A percentile compares a stretch with the other conserved stretches of the same genome.
Evolutionary conservation across 2,113 vertebrate genomes (phyloP).

Genomic region (Ornithorhynchus anatinus): DNA sequence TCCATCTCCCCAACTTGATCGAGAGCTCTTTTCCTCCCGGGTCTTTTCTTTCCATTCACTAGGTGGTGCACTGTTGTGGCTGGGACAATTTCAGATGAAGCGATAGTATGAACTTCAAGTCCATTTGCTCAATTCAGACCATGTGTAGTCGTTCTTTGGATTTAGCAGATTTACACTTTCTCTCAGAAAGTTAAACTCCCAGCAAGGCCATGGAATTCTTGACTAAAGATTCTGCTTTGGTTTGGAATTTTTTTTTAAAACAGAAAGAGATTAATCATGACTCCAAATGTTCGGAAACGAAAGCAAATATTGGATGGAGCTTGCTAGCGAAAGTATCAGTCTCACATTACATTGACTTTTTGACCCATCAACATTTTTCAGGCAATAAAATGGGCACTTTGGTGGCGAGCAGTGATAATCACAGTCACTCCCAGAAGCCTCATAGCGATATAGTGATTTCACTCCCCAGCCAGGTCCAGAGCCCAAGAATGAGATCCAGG

Average conservation of each 20-base stretch:
- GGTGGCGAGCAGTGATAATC: background rate
- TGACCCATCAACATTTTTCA: conserved; percentile 30
- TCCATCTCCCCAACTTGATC: background rate
- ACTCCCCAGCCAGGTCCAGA: conserved; percentile 11
- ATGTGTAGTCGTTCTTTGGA: conserved; percentile 3
- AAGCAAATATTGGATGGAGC: background rate
- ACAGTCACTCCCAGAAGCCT: too few relatives aligned
- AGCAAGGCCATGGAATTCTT: background rate
- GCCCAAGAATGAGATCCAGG: conserved; percentile 43
- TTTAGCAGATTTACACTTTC: background rate
- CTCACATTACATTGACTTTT: background rate
- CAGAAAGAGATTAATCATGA: background rate
- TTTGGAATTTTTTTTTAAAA: too few relatives aligned
- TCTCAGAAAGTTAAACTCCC: background rate
- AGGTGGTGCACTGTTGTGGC: too few relatives aligned
- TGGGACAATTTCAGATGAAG: too few relatives aligned
- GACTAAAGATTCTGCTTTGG: background rate
- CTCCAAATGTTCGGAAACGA: background rate
- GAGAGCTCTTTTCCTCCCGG: background rate
- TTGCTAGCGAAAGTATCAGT: background rate
- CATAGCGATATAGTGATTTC: too few relatives aligned
- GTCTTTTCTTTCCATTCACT: background rate
- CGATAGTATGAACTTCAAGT: too few relatives aligned
- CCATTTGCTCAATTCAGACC: too few relatives aligned
- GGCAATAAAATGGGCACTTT: conserved; percentile 4